Base-by-base conservation (phyloP, 2,113 vertebrate species). In the Thunnus maccoyii region DNA sequence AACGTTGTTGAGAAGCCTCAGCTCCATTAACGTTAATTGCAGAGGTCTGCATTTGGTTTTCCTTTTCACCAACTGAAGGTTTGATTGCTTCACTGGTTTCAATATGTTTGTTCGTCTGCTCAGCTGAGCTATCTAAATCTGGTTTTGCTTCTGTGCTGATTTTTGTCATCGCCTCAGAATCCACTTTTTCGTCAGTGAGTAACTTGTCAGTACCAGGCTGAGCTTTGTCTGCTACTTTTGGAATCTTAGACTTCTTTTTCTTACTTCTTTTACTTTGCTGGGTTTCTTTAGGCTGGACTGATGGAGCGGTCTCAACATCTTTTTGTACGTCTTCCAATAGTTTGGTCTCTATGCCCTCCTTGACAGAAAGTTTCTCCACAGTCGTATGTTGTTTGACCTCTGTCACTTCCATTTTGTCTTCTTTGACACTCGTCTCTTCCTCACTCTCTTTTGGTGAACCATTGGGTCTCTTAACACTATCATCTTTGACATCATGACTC, bases 211-310 rank as follows among this genome's bases (percentile, higher is more conserved):
- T 7, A 2, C 48, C 20, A 15, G 57, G 10, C 44, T 80, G 51
- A 17, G 58, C 32, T 71, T 61, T 76, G 20, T 84, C 83, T 3
- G 7, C 25, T 13, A 32, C 61, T 50, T 72, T 83, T 66, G 27
- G 5, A 66, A 4, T 68, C 32, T 85, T 93, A 1, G 8, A n/a
- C 62, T 78, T 93, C 54, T 86, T 93, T 60, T 91, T 91, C 82
- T 80, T 93, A 46, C 18, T 82, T 64, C 60, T 70, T 77, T 90
- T 90, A 56, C 55, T 85, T 36, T 71, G 63, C 56, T 1, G 76
- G 32, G 16, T 68, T 68, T 90, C 81, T 76, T 72, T 82, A 6
- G 63, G 46, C 32, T 69, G 70, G 32, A 71, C 84, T 0, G 54
- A 32, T 16, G 52, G 22, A 62, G n/a, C 4, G 1, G 1, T 50